Evolutionary conservation across 2,797 vertebrate genomes (phyloP), one percentile per base, ranked within the genome.

Genomic region (Melopsittacus undulatus): DNA sequence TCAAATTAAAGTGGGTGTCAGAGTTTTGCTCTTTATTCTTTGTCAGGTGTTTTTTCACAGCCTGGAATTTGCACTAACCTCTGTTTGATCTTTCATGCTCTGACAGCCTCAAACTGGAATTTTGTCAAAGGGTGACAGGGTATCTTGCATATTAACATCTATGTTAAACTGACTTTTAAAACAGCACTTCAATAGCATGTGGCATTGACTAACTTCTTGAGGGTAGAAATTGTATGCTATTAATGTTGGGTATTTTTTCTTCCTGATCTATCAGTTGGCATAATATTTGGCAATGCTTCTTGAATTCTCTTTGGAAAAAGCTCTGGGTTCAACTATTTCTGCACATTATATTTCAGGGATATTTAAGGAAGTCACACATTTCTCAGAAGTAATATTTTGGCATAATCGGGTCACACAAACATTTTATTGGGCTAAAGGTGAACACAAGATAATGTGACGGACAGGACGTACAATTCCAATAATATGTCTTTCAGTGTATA

Each of bases 21-120:
- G 77, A 83, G 32, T 89, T 94, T 92, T 95, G 18, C 48, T 89
- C 40, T 94, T 86, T 89, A 51, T 84, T 90, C 43, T 78, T 87
- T 91, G 42, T 89, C 68, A 75, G 42, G 38, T 84, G 52, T 80
- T 80, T 70, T 81, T 36, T 92, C 90, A 76, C 90, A 95, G 43
- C 70, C 45, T 75, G 43, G 67, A 90, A 90, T 83, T 90, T 88
- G 38, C 34, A 29, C 34, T 91, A 42, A 89, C 83, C 74, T 95
- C 73, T 93, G 7, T 66, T 89, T 92, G 74, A 82, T 78, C 88
- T 89, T 89, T 89, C 43, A 70, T 30, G 54, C 30, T 73, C 36
- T 51, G 48, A 61, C 34, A 91, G 3, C n/a, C 34, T 94, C 70
- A 66, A 45, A 40, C 66, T 81, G 62, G 27, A 87, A 82, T 42